A percentile compares a stretch with the other conserved stretches of the same genome.
Evolutionary conservation across 2,797 vertebrate species (phyloP).

Genomic region (Oreochromis mossambicus): DNA sequence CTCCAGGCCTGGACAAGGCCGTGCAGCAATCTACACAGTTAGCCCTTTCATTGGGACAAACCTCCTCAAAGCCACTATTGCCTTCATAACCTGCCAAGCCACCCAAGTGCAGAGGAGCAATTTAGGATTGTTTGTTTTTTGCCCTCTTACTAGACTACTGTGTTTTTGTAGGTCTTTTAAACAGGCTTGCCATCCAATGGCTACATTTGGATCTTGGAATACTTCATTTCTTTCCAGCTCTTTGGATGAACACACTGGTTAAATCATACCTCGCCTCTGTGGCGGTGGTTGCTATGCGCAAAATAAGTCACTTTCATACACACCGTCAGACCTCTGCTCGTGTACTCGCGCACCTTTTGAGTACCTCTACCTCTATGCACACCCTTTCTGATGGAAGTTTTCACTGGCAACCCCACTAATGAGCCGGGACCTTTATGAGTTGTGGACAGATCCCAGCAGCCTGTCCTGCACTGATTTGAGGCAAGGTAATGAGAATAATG

Average conservation of each 20-base stretch:
- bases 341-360: constrained; percentile 37
- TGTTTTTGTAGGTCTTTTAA: constrained; percentile 72
- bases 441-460: constrained; percentile 80
- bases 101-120: constrained; percentile 76
- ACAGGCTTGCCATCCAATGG: constrained; percentile 57
- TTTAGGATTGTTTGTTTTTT: constrained; percentile 75
- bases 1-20: constrained; percentile 53
- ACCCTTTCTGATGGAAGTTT: constrained; percentile 52
- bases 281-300: background rate
- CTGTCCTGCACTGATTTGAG: constrained; percentile 78
- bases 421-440: constrained; percentile 74
- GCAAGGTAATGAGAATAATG: constrained; percentile 82
- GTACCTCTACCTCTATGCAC: constrained; percentile 44
- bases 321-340: background rate
- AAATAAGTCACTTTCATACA: constrained; percentile 2
- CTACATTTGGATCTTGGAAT: constrained; percentile 64
- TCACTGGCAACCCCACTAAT: constrained; percentile 61
- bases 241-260: constrained; percentile 21
- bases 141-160: constrained; percentile 66
- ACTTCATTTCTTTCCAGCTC: constrained; percentile 37
- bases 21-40: constrained; percentile 68
- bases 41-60: constrained; percentile 78
- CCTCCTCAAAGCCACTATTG: constrained; percentile 72
- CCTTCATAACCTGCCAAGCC: constrained; percentile 78
- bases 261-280: constrained; percentile 49